Evolutionary conservation across 2,113 vertebrate species (phyloP), one percentile per base, ranked within the genome.

Genomic region (Trochalopteron elliotii): DNA sequence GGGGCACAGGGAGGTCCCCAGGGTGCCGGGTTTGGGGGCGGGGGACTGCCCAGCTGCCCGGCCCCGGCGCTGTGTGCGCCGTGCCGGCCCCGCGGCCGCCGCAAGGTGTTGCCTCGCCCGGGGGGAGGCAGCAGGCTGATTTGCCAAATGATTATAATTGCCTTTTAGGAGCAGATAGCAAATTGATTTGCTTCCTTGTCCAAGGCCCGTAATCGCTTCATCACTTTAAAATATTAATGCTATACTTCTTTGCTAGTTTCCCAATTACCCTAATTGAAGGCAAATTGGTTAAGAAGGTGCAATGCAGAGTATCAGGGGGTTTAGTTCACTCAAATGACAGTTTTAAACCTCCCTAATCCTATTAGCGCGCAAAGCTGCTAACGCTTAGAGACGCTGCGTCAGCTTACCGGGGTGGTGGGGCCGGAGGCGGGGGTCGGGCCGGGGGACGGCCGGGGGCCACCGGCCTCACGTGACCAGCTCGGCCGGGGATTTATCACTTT

Each of bases 241-340:
- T 96, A 98, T 96, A 98, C 97, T 97, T 97, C 98, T 98, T 98
- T 93, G 89, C 96, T 97, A 97, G 97, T 98, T 98, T 98, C 97
- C 97, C 98, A 98, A 98, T 98, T 98, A 98, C 97, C 96, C 97
- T 98, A 98, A 99, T 98, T 98, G 98, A 98, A 97, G 96, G 97
- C 97, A 98, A 98, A 98, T 98, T 98, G 98, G 98, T 98, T 98
- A 98, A 99, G 98, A 98, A 97, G 98, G 97, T 97, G 96, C 98
- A 97, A 97, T 97, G 96, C 97, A 98, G 97, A 97, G 98, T 98
- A 98, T 98, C 98, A 98, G 98, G 98, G 97, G 97, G 98, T 97
- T 98, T 99, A 98, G 98, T 98, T 98, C 98, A 98, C 98, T 98
- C 98, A 98, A 98, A 99, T 98, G 98, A 99, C 98, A 99, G 98